A percentile compares a stretch with the other conserved stretches of the same genome.
phyloP scores from a whole-genome alignment of 2,113 vertebrate genomes.

The Eidolon helvum region DNA sequence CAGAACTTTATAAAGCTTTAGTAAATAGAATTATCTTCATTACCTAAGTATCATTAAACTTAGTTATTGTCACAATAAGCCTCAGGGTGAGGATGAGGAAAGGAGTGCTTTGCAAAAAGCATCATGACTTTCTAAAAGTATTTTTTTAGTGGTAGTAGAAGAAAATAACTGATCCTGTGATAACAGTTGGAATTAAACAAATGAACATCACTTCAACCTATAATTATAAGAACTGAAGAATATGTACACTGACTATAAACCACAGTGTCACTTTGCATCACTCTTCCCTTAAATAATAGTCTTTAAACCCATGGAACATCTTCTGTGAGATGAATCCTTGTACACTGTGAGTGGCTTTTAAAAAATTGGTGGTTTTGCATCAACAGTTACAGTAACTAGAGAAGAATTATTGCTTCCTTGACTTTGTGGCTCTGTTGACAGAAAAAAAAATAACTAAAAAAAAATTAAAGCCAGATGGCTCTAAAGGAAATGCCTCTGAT shows the following conservation, averaged over 20 bases:
- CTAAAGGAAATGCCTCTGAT: slow-evolving; percentile 68
- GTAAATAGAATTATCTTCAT: background rate
- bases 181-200: background rate
- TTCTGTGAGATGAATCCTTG: background rate
- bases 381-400: slow-evolving; percentile 58
- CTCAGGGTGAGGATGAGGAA: background rate
- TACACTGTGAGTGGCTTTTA: background rate
- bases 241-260: background rate
- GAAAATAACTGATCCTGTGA: background rate
- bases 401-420: slow-evolving; percentile 75
- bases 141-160: background rate
- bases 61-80: background rate
- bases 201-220: background rate
- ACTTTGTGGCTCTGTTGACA: slow-evolving; percentile 60
- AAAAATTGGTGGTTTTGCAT: slow-evolving; percentile 37
- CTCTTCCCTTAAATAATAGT: background rate
- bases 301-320: background rate
- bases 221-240: background rate
- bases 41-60: background rate
- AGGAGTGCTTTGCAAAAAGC: background rate
- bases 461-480: slow-evolving; percentile 73
- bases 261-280: background rate
- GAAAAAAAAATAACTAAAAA: slow-evolving; percentile 48
- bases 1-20: background rate
- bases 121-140: background rate